phyloP scores from a whole-genome alignment of 1,140 invertebrate genomes.

The Ceratina calcarata region DNA sequence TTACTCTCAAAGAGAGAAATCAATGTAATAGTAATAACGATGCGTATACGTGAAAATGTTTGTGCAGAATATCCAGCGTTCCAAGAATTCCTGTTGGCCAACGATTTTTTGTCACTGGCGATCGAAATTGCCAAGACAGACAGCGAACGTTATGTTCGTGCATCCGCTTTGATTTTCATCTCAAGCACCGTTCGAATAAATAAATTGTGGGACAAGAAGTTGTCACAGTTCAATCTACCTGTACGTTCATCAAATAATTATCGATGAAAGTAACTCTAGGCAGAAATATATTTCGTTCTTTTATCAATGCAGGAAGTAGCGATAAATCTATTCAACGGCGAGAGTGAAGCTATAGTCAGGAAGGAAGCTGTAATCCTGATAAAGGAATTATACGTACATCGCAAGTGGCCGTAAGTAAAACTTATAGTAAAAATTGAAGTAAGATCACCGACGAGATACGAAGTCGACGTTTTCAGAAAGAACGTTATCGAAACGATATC shows the following conservation, averaged over 20 bases:
- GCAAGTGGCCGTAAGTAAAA: constrained; percentile 81
- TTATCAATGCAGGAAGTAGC: constrained; percentile 83
- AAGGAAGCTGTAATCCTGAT: constrained; percentile 86
- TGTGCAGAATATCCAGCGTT: constrained; percentile 87
- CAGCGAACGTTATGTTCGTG: constrained; percentile 86
- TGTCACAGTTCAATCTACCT: constrained; percentile 83
- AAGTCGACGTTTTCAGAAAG: constrained; percentile 63
- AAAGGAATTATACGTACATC: constrained; percentile 84
- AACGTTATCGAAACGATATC: constrained; percentile 70
- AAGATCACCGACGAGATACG: not conserved
- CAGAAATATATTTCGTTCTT: constrained; percentile 26
- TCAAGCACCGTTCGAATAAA: constrained; percentile 84
- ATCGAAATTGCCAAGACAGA: constrained; percentile 84
- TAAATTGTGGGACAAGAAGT: constrained; percentile 84
- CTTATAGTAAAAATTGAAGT: not conserved
- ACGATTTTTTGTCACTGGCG: constrained; percentile 84
- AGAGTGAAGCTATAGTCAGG: constrained; percentile 88
- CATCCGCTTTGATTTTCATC: constrained; percentile 86
- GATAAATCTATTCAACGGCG: constrained; percentile 83
- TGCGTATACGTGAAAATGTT: constrained; percentile 13
- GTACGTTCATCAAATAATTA: constrained; percentile 78
- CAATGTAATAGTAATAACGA: not conserved
- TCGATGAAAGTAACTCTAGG: not conserved
- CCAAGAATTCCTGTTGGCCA: constrained; percentile 85
- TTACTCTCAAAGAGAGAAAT: not conserved